Base-by-base conservation (phyloP, 2,113 vertebrate genomes). In the Poecilia latipinna region DNA sequence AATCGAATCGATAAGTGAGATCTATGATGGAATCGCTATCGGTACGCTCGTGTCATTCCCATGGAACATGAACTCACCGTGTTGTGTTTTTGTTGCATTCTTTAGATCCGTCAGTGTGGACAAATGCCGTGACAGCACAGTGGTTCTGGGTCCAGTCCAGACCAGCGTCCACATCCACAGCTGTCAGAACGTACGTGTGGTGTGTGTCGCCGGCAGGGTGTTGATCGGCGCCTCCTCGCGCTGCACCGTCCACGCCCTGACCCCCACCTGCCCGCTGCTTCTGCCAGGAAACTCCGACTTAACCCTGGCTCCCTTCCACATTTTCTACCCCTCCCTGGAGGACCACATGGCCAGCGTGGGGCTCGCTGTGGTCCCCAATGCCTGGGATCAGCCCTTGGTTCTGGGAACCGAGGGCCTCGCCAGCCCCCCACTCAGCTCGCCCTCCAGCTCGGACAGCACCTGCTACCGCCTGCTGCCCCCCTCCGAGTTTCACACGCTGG, bases 341-440 rank as follows among this genome's bases (percentile, higher is more conserved):
- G 98, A 99, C 65, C 96, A 99, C 82, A 99, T 99, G 98, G 98
- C 95, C 82, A 95, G 93, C 7, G 95, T 94, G 13, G 98, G 98
- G 19, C 93, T 99, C 65, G 98, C 98, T 2, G 97, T 98, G 0
- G 93, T 99, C 72, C 98, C 98, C 1, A 98, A 97, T 77, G 78
- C 80, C 86, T 99, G 98, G 98, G 95, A 98, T 75, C 94, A 83
- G 42, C 97, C 98, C 7, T 65, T 97, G 88, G 83, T 96, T 13
- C 81, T 98, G 68, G 95, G 96, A 33, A 87, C 82, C 15, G 97
- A 98, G 39, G 93, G 91, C 12, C 80, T 89, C 0, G 74, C 76
- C 26, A 82, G 63, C 70, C 4, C 78, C 5, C 57, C 76, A 0
- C 35, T 62, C 51, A 82, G 76, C 54, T 0, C 42, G 0, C 11